phyloP scores from a whole-genome alignment of 2,888 invertebrate genomes.

The Melipona bicolor region DNA sequence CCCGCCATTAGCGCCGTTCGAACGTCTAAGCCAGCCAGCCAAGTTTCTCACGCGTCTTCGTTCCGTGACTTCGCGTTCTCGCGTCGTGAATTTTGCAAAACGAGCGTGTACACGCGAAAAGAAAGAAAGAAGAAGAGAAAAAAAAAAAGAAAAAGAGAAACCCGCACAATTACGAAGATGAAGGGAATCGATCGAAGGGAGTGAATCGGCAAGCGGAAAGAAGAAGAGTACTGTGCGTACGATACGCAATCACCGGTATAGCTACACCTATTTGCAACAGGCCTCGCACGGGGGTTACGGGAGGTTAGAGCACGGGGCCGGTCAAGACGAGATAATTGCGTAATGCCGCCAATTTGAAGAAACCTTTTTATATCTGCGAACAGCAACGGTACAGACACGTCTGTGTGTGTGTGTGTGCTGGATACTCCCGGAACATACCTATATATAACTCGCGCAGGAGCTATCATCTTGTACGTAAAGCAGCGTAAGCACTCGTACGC shows the following conservation, averaged over 20 bases:
- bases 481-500: slow-evolving; percentile 71
- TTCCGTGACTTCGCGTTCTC: slow-evolving; percentile 17
- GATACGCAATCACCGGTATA: slow-evolving; percentile 43
- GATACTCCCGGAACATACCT: slow-evolving; percentile 35
- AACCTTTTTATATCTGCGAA: slow-evolving; percentile 57
- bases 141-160: not conserved
- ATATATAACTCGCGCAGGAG: slow-evolving; percentile 56
- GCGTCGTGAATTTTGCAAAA: not conserved
- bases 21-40: not conserved
- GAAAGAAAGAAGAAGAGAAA: not conserved
- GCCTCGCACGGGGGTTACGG: slow-evolving; percentile 55
- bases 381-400: slow-evolving; percentile 14
- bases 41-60: slow-evolving; percentile 11
- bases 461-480: slow-evolving; percentile 71
- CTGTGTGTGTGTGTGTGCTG: slow-evolving; percentile 22
- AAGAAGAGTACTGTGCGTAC: slow-evolving; percentile 37
- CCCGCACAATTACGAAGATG: slow-evolving; percentile 14
- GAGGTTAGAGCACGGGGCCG: slow-evolving; percentile 64
- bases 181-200: slow-evolving; percentile 24
- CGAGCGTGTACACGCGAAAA: slow-evolving; percentile 8
- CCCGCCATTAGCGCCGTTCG: not conserved
- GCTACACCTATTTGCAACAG: slow-evolving; percentile 65
- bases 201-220: slow-evolving; percentile 19
- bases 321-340: slow-evolving; percentile 71
- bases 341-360: slow-evolving; percentile 77